Base-by-base conservation (phyloP, 2,113 vertebrate genomes). In the Zapornia atra region DNA sequence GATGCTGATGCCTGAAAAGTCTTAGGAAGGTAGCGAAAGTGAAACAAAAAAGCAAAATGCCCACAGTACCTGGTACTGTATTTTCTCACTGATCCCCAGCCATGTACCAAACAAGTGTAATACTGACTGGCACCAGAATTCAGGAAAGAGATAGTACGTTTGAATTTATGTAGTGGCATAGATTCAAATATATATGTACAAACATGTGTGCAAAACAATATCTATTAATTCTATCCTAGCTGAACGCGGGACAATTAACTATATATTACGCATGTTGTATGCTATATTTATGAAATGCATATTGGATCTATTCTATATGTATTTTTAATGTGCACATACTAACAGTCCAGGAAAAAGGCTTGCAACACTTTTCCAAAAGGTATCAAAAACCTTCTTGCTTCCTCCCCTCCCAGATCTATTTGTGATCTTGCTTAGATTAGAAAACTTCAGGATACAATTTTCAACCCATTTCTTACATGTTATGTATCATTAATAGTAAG, bases 1-100 rank as follows among this genome's bases (percentile, higher is more conserved):
- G 81, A 92, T 93, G 91, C 95, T 96, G 95, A 96, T 81, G 48
- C 64, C 46, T 96, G 64, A 92, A 92, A 94, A 86, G 90, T 73
- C 78, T 93, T 65, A 65, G 71, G 70, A 81, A 82, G 25, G 57
- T 13, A 87, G 66, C 50, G 92, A 59, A 94, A 94, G 38, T 31
- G 63, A 92, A 89, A 82, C 12, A 34, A 84, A 61, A 66, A 63
- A 59, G 46, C 14, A 57, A 94, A 95, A 75, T 29, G 50, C 26
- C 79, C 63, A 88, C 59, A 93, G 86, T 83, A 92, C 34, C 48
- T 57, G 31, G 33, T 82, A 87, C 38, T 40, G 31, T 89, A 87
- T 83, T 86, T 95, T 73, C 90, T 80, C 46, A 80, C 75, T 34
- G 69, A 68, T 92, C 90, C 89, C 66, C 61, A 96, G 68, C 17